Percentiles rank a stretch among this genome's conserved stretches.
These are phyloP conservation scores for Chloropsis hardwickii DNA, from an alignment of 2,113 vertebrate genomes.

Conservation along the genomic window DNA sequence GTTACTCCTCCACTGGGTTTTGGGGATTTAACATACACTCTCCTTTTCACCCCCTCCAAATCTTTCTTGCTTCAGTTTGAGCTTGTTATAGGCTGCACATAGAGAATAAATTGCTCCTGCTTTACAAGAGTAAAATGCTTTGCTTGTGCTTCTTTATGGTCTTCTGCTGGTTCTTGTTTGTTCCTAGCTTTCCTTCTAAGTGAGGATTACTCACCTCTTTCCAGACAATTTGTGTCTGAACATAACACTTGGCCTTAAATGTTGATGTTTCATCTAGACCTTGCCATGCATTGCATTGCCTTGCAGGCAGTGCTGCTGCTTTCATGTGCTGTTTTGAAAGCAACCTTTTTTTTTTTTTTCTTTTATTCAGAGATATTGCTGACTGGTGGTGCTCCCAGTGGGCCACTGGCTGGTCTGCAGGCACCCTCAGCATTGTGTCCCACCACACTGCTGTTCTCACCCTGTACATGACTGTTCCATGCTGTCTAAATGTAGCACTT, in stretches of 20 bases:
- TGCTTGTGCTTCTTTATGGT: background rate
- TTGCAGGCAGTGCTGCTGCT: background rate
- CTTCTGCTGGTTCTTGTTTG: background rate
- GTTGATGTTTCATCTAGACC: background rate
- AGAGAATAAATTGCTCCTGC: background rate
- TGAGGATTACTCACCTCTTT: background rate
- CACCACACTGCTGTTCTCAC: background rate
- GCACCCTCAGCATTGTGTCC: background rate
- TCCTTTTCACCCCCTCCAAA: background rate
- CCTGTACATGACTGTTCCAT: background rate
- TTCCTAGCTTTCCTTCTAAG: background rate
- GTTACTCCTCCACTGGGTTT: background rate
- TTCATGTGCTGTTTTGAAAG: rapidly evolving
- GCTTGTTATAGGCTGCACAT: background rate
- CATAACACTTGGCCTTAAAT: background rate
- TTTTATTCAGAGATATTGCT: background rate
- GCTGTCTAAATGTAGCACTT: background rate
- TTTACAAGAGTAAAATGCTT: background rate
- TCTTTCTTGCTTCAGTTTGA: background rate
- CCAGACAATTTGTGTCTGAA: background rate
- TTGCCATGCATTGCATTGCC: background rate
- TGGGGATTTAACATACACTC: background rate
- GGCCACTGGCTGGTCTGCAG: background rate
- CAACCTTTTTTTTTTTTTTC: background rate
- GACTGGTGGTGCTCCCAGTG: background rate